phyloP scores from a whole-genome alignment of 1,140 invertebrate species.

The Frieseomelitta varia region DNA sequence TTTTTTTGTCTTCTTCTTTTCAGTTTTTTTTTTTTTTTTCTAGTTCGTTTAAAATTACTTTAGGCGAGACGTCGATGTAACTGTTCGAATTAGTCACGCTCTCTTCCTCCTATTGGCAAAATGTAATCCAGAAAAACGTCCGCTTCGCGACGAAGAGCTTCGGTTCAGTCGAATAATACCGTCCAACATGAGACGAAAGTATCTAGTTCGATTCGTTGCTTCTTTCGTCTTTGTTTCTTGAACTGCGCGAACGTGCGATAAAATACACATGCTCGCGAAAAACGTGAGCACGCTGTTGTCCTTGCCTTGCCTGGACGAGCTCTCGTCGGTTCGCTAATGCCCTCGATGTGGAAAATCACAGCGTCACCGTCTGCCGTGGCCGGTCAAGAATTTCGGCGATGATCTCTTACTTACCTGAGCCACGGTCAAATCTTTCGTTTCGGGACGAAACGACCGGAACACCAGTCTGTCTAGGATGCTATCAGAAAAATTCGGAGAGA shows the following conservation, averaged over 20 bases:
- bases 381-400: slow-evolving; percentile 12
- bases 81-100: background rate
- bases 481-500: slow-evolving; percentile 27
- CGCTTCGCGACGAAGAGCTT: slow-evolving; percentile 13
- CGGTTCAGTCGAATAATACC: slow-evolving; percentile 42
- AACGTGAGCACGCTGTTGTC: slow-evolving; percentile 25
- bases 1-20: background rate
- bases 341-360: slow-evolving; percentile 34
- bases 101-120: background rate
- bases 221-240: background rate
- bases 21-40: background rate
- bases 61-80: slow-evolving; percentile 49
- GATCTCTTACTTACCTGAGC: slow-evolving; percentile 41
- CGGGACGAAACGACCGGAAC: background rate
- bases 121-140: slow-evolving; percentile 31
- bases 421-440: background rate
- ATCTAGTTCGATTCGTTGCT: slow-evolving; percentile 23
- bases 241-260: background rate
- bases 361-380: slow-evolving; percentile 4
- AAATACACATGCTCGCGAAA: slow-evolving; percentile 1
- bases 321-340: slow-evolving; percentile 19
- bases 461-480: background rate
- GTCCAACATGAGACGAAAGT: background rate
- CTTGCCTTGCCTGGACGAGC: background rate
- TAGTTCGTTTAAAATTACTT: background rate